Percentiles rank a stretch among this genome's conserved stretches.
Evolutionary conservation across 2,797 vertebrate species (phyloP).

Genomic region (Coccyzus lansbergi): DNA sequence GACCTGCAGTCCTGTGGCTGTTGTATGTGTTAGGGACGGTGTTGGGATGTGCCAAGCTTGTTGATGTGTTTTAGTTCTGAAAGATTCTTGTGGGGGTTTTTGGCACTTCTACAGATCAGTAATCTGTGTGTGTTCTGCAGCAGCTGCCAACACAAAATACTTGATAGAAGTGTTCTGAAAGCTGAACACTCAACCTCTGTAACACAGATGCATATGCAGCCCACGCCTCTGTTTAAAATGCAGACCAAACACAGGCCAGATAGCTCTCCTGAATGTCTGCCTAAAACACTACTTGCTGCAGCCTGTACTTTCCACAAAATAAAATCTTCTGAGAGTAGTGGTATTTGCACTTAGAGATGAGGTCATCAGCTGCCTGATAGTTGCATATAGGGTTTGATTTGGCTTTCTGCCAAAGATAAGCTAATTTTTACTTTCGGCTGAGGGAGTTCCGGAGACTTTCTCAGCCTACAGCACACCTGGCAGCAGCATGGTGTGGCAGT

Average conservation of each 20-base stretch:
- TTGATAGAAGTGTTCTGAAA: neutral
- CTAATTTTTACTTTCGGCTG: neutral
- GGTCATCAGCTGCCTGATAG: neutral
- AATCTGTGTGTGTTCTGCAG: neutral
- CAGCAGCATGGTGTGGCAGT: neutral
- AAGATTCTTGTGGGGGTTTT: conserved; percentile 4
- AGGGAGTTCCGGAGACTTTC: neutral
- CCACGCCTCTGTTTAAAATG: neutral
- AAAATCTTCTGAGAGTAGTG: neutral
- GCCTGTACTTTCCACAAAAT: neutral
- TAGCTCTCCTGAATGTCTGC: neutral
- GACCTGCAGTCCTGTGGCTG: neutral
- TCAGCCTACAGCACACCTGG: too few relatives aligned
- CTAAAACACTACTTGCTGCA: neutral
- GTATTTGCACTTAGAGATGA: neutral
- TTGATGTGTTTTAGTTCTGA: neutral
- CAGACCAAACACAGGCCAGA: neutral
- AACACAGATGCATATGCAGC: neutral
- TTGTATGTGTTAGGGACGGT: neutral
- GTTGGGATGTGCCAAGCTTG: neutral
- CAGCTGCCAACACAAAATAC: neutral
- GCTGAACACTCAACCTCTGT: neutral
- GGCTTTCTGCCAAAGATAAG: neutral
- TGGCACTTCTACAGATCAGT: neutral
- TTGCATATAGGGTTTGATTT: neutral